Evolutionary conservation across 53 echinoderm and acorn worm genomes (phyloP).

Genomic region (Luidia sarsii): DNA sequence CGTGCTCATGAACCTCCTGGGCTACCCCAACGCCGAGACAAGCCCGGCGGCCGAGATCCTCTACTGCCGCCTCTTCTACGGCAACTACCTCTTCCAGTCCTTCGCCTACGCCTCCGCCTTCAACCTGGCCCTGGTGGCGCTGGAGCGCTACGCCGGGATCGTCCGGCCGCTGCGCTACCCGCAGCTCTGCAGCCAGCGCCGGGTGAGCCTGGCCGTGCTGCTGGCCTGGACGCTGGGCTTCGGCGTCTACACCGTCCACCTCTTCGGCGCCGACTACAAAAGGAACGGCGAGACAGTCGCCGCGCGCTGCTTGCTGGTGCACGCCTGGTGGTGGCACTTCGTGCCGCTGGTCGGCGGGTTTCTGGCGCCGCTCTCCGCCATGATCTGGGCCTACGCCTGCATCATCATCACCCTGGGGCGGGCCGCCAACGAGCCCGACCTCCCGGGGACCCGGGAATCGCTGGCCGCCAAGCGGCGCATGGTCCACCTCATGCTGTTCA

Average conservation of each 20-base stretch:
- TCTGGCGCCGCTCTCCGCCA: not conserved
- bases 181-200: constrained; percentile 1
- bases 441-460: not conserved
- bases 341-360: constrained; percentile 19
- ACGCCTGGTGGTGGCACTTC: constrained; percentile 29
- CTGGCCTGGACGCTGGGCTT: constrained; percentile 22
- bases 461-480: constrained; percentile 18
- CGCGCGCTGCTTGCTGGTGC: constrained; percentile 4
- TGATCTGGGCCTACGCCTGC: constrained; percentile 32
- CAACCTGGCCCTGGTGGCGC: constrained; percentile 22
- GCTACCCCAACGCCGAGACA: constrained; percentile 20
- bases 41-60: not conserved
- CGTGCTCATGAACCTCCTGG: constrained; percentile 19
- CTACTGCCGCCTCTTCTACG: constrained; percentile 28
- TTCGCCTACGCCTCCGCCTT: constrained; percentile 24
- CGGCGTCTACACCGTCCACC: constrained; percentile 10
- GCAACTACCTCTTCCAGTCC: constrained; percentile 38
- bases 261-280: not conserved
- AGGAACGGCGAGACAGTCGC: not conserved
- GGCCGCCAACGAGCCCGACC: not conserved
- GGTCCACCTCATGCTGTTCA: constrained; percentile 28
- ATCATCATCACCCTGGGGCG: constrained; percentile 18
- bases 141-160: constrained; percentile 24
- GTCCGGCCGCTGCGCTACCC: constrained; percentile 16
- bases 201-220: not conserved